phyloP scores from a whole-genome alignment of 1,140 invertebrate genomes.

The Aphis gossypii region DNA sequence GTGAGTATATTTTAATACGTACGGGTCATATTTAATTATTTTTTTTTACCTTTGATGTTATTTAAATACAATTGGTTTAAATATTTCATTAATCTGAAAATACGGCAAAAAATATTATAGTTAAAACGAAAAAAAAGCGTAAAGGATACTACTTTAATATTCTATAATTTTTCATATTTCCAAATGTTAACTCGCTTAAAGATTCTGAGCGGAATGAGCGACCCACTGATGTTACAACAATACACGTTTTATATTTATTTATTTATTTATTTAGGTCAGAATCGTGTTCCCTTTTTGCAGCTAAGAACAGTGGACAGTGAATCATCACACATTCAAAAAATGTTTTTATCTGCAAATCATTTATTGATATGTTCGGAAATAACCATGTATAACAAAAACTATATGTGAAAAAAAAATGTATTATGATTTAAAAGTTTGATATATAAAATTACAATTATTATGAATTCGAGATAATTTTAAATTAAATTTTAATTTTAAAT shows the following conservation, averaged over 20 bases:
- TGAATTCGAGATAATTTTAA: background rate
- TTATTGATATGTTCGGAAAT: background rate
- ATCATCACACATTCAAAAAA: background rate
- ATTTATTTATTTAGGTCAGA: constrained; percentile 8
- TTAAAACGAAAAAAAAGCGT: background rate
- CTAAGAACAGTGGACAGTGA: background rate
- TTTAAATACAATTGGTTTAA: background rate
- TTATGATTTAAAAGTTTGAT: background rate
- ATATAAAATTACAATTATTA: background rate
- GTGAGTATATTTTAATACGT: background rate
- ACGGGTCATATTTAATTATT: background rate
- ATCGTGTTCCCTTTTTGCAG: background rate
- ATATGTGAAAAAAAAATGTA: background rate
- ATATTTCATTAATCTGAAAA: background rate
- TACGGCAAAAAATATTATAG: background rate
- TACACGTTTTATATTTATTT: background rate
- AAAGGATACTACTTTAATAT: background rate
- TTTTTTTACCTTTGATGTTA: background rate
- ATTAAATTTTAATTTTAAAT: too few relatives aligned
- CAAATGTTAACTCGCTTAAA: background rate
- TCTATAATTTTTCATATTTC: background rate
- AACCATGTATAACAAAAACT: background rate
- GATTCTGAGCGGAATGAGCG: background rate
- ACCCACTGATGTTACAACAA: background rate
- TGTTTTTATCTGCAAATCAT: background rate